Evolutionary conservation across 2,888 invertebrate genomes (phyloP).

Genomic region (Platycnemis pennipes): DNA sequence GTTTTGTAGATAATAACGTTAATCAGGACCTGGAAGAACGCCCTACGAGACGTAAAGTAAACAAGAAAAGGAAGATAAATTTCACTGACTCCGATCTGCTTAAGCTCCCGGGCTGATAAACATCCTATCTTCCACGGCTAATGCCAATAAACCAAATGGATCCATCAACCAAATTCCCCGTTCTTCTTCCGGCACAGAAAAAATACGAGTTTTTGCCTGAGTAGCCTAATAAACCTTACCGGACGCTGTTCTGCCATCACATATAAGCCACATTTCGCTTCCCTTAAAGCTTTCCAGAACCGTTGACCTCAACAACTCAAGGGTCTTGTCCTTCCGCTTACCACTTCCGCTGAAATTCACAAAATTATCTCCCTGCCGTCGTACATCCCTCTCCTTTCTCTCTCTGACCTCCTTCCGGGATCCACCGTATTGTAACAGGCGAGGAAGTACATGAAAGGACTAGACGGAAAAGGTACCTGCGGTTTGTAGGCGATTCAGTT

Average conservation of each 20-base stretch:
- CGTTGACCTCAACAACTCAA: neutral
- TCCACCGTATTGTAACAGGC: neutral
- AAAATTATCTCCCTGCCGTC: neutral
- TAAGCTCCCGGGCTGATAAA: neutral
- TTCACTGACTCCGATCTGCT: neutral
- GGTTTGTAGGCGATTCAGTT: slow-evolving; percentile 42
- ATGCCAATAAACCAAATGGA: neutral
- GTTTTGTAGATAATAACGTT: no score
- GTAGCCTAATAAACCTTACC: neutral
- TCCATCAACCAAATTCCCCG: neutral
- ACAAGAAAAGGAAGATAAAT: neutral
- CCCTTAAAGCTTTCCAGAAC: neutral
- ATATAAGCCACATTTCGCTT: neutral
- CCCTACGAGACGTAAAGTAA: neutral
- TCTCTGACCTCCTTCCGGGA: neutral
- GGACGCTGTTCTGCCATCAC: neutral
- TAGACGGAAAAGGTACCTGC: neutral
- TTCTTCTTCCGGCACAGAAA: neutral
- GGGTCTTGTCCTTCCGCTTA: neutral
- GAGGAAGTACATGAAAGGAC: neutral
- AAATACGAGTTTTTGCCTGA: neutral
- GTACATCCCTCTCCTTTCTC: neutral
- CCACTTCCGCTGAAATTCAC: neutral
- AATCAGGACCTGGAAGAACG: no score
- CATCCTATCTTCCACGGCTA: neutral